Percentiles rank a stretch among this genome's conserved stretches.
These are phyloP conservation scores for Diorhabda elongata DNA, from an alignment of 1,140 invertebrate genomes.

Conservation along the genomic window DNA sequence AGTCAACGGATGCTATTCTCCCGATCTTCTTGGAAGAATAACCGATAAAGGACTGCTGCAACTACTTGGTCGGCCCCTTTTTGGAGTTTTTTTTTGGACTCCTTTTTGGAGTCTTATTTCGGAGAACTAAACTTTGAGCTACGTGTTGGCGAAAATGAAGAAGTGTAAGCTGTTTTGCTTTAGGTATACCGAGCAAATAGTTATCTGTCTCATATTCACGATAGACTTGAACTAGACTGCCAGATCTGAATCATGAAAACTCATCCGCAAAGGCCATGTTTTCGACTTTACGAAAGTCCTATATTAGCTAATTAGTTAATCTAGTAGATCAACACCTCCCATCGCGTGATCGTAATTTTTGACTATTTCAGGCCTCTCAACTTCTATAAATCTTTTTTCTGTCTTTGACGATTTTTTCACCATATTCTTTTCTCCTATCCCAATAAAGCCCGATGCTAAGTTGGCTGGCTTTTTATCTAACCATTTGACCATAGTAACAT, in stretches of 20 bases:
- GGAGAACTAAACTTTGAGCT: not conserved
- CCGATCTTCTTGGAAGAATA: too few relatives aligned
- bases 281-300: constrained; percentile 20
- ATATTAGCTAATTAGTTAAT: constrained; percentile 18
- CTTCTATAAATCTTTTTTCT: constrained; percentile 27
- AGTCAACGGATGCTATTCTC: too few relatives aligned
- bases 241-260: constrained; percentile 13
- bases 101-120: not conserved
- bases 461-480: constrained; percentile 37
- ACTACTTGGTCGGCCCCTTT: not conserved
- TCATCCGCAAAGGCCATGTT: constrained; percentile 19
- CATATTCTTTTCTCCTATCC: constrained; percentile 42
- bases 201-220: constrained; percentile 19
- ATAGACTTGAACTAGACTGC: constrained; percentile 14
- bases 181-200: not conserved
- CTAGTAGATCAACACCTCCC: constrained; percentile 18
- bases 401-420: constrained; percentile 42
- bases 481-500: constrained; percentile 44
- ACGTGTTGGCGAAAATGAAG: not conserved
- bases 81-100: too few relatives aligned
- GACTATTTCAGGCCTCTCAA: constrained; percentile 31
- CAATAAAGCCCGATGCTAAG: constrained; percentile 47
- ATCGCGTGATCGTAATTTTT: constrained; percentile 21
- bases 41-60: not conserved
- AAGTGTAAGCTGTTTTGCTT: not conserved